Conservation (phyloP, 2,888 invertebrate species). For the Corbicula japonica region DNA sequence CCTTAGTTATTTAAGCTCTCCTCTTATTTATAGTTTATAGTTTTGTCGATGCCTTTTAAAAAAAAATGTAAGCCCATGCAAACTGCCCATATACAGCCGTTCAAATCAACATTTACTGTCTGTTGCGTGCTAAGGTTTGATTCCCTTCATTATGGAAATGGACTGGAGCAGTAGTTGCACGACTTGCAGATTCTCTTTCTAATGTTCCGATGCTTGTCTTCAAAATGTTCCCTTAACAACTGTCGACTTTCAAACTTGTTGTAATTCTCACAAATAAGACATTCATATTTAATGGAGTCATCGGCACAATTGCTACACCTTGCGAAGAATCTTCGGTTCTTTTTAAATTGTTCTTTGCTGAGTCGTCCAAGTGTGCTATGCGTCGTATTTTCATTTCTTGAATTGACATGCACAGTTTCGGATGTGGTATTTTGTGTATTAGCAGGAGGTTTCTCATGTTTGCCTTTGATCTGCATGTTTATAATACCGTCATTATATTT, state of each 20-base stretch:
- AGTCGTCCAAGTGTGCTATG: conserved; percentile 9
- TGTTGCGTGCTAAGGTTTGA: no score
- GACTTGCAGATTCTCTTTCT: conserved; percentile 21
- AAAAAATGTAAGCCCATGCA: no score
- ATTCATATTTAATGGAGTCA: neutral
- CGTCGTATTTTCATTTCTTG: neutral
- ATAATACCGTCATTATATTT: conserved; percentile 9
- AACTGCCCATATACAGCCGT: no score
- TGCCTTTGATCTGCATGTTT: neutral
- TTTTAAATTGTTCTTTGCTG: conserved; percentile 27
- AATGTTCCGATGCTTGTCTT: conserved; percentile 1
- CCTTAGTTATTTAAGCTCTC: no score
- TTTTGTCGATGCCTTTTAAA: no score
- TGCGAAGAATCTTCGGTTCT: conserved; percentile 15
- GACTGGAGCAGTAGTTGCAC: conserved; percentile 30
- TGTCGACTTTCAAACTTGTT: neutral
- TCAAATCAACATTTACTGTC: no score
- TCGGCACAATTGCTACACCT: neutral
- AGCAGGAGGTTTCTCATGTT: neutral
- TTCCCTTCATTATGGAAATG: conserved; percentile 41
- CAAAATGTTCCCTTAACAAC: conserved; percentile 21
- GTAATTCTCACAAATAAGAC: conserved; percentile 7
- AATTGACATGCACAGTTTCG: neutral
- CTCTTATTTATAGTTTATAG: no score
- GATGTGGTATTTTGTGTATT: neutral